Evolutionary conservation across 2,888 invertebrate species (phyloP), one percentile per base, ranked within the genome.

Genomic region (Adineta ricciae): DNA sequence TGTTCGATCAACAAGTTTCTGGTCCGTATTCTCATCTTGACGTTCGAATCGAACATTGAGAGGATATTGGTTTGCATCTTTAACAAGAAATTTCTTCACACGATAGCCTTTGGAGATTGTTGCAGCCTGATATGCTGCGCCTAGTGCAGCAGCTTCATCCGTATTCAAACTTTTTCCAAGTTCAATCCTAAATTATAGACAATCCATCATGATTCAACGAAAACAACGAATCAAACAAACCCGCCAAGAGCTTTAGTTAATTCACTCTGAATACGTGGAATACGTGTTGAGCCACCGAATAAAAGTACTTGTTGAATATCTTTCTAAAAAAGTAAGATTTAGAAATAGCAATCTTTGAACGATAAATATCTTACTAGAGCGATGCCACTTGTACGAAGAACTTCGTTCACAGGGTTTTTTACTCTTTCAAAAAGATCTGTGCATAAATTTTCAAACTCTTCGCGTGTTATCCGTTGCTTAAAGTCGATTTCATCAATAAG

Each of bases 71-170:
- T 96, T 96, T 0, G 95, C 94, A 90, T 99, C 99, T 89, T 96
- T 96, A 0, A 97, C 94, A 85, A 95, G 93, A 90, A 99, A 94
- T 87, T 96, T 94, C 88, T 97, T 96, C 5, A 99, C 98, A 91
- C 96, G 96, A 91, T 98, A 99, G 4, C 98, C 98, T 52, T 95
- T 95, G 82, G 96, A 96, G 19, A 98, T 92, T 89, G 95, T 94
- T 27, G 96, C 96, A 19, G 96, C 96, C 92, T 97, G 96, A 91
- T 99, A 99, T 0, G 96, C 97, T 54, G 97, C 98, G 0, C 93
- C 91, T 84, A 98, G 92, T 0, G 96, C 94, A 9, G 96, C 96
- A 0, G 99, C 97, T 91, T 99, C 99, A 89, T 99, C 99, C 0
- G 98, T 96, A 90, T 99, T 99, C 84, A 99, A 93, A 89, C 94